These are phyloP conservation scores for Pholis gunnellus DNA, from an alignment of 2,113 vertebrate species.

Conservation along the genomic window DNA sequence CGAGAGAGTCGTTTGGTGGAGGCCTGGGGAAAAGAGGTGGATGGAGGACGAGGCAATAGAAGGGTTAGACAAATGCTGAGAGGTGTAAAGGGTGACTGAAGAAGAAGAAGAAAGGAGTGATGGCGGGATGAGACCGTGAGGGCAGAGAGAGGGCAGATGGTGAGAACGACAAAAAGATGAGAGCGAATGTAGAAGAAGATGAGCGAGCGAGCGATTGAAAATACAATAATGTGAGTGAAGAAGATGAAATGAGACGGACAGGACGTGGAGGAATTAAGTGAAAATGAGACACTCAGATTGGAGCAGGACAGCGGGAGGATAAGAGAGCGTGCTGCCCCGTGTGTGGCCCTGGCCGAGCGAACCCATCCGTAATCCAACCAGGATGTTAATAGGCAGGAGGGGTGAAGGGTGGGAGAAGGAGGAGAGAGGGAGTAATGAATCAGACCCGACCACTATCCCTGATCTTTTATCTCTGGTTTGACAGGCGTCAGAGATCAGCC, in stretches of 20 bases:
- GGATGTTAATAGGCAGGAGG: constrained; percentile 44
- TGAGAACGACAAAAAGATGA: constrained; percentile 11
- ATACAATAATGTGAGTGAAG: neutral
- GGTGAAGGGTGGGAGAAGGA: neutral
- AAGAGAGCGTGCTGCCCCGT: neutral
- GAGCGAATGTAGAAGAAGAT: neutral
- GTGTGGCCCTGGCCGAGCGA: constrained; percentile 5
- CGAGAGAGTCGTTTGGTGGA: neutral
- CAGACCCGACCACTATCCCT: constrained; percentile 9
- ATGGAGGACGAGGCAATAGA: constrained; percentile 2
- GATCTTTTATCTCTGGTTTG: constrained; percentile 36
- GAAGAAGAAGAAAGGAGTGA: constrained; percentile 16
- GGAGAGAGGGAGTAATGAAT: constrained; percentile 21
- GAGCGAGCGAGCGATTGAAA: neutral
- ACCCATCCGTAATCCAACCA: neutral
- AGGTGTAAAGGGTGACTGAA: constrained; percentile 21
- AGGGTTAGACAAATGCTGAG: constrained; percentile 23
- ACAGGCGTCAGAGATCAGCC: constrained; percentile 5
- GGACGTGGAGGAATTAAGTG: neutral
- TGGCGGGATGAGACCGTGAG: constrained; percentile 38
- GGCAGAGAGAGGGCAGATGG: constrained; percentile 8
- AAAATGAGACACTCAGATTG: neutral
- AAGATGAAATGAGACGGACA: neutral
- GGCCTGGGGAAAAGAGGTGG: neutral
- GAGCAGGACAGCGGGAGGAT: neutral